These are phyloP conservation scores for Rhinopomastus cyanomelas DNA, from an alignment of 2,113 vertebrate species.

Conservation along the genomic window DNA sequence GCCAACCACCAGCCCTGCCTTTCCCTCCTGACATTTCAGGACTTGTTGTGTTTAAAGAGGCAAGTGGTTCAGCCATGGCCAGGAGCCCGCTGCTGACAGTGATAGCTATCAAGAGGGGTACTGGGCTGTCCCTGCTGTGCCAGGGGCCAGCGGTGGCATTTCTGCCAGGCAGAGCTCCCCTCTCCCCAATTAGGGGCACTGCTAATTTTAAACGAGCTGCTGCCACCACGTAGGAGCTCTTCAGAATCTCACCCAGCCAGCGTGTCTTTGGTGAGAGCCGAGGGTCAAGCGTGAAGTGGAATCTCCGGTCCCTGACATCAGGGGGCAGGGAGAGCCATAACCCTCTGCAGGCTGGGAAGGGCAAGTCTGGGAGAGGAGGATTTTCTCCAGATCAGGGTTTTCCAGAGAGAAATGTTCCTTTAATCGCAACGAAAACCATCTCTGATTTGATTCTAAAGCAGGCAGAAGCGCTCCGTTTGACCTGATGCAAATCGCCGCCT, in stretches of 20 bases:
- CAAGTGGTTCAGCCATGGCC: neutral
- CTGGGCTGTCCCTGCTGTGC: neutral
- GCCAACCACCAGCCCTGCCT: neutral
- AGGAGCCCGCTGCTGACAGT: neutral
- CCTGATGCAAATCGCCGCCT: conserved; percentile 2
- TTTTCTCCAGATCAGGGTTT: neutral
- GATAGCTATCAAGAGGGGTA: conserved; percentile 26
- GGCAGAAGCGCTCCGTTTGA: neutral
- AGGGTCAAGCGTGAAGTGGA: neutral
- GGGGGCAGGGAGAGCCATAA: neutral
- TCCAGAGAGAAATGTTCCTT: neutral
- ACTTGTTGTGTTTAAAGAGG: neutral
- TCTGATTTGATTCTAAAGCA: conserved; percentile 40
- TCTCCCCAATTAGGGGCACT: neutral
- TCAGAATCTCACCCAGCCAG: neutral
- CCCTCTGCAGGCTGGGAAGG: neutral
- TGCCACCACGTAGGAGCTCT: neutral
- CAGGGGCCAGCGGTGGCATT: neutral
- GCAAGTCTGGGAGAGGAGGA: neutral
- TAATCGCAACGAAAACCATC: conserved; percentile 15
- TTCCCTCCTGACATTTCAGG: conserved; percentile 12
- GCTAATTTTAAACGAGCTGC: conserved; percentile 36
- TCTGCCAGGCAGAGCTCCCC: conserved; percentile 1
- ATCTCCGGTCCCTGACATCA: neutral
- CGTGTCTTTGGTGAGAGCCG: neutral